Conservation (phyloP, 30 jellyfish, hydroid and myxozoan genomes). For the Chironex yamaguchii region DNA sequence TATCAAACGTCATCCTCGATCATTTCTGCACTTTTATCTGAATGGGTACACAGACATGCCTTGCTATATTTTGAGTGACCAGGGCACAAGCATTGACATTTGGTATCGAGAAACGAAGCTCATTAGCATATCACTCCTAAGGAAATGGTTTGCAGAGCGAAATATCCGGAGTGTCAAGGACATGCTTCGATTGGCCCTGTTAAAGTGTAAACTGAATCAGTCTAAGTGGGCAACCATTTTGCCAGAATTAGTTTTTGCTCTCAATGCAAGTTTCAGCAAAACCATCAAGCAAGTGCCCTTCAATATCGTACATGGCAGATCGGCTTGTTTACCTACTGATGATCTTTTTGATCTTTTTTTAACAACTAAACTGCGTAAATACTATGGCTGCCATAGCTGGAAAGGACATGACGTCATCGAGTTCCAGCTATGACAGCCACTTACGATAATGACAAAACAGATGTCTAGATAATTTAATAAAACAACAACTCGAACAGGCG, state of each 20-base stretch:
- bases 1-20: slow-evolving; percentile 21
- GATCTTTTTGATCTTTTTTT: too few relatives aligned
- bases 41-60: slow-evolving; percentile 11
- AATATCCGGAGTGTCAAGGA: slow-evolving; percentile 8
- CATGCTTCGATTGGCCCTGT: slow-evolving; percentile 58
- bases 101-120: slow-evolving; percentile 27
- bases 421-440: too few relatives aligned
- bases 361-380: too few relatives aligned
- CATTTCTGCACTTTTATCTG: background rate
- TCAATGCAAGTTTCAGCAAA: slow-evolving; percentile 19
- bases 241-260: slow-evolving; percentile 5
- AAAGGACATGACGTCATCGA: too few relatives aligned
- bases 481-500: too few relatives aligned
- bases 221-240: slow-evolving; percentile 41
- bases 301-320: slow-evolving; percentile 37
- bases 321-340: slow-evolving; percentile 34
- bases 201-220: slow-evolving; percentile 55
- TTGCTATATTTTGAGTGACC: slow-evolving; percentile 3
- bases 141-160: slow-evolving; percentile 50
- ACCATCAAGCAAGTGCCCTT: background rate
- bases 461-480: too few relatives aligned
- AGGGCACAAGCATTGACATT: slow-evolving; percentile 22
- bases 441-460: too few relatives aligned
- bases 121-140: slow-evolving; percentile 27
- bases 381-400: too few relatives aligned